Base-by-base conservation (phyloP, 2,113 vertebrate species). In the Chroicocephalus ridibundus region DNA sequence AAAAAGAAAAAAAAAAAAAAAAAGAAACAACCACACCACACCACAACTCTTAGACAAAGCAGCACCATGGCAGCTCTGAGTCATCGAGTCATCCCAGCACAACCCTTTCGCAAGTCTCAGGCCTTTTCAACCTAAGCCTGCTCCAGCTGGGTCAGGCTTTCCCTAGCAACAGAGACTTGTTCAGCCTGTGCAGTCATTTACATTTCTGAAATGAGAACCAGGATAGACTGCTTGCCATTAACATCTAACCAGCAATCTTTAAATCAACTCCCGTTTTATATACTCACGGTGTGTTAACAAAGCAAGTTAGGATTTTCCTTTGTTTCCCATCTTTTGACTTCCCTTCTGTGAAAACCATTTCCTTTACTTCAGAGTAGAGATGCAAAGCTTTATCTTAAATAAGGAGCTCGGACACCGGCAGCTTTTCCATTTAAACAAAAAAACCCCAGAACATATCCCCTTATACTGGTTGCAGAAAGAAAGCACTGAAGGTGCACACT, bases 71-170 rank as follows among this genome's bases (percentile, higher is more conserved):
- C 88, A 91, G 65, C 55, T 82, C 61, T 60, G 61, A 93, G 78
- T 69, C 93, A 75, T 15, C 0, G 0, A 82, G n/a, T 34, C 81
- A 93, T 29, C 4, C 58, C 71, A 65, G 89, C 71, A 89, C 54
- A 86, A 36, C 42, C 58, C 58, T 74, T 83, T 36, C 11, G 4
- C 71, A 91, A 81, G 54, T 55, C 31, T 18, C 27, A 65, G 31
- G 54, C 46, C 71, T 77, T 71, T 88, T 77, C 83, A 76, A 61
- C 58, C 49, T 20, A 13, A 72, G 29, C 29, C 75, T 66, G 47
- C n/a, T 62, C 79, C 70, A 86, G 86, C 86, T 80, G 32, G 85
- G 91, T 76, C 93, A 88, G 76, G 86, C 54, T 88, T 84, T 9
- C 85, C 91, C 82, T 49, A 40, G 58, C 76, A 88, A 81, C 82